A percentile compares a stretch with the other conserved stretches of the same genome.
These are phyloP conservation scores for Cyclophora albipunctata DNA, from an alignment of 2,888 invertebrate species.

Conservation along the genomic window DNA sequence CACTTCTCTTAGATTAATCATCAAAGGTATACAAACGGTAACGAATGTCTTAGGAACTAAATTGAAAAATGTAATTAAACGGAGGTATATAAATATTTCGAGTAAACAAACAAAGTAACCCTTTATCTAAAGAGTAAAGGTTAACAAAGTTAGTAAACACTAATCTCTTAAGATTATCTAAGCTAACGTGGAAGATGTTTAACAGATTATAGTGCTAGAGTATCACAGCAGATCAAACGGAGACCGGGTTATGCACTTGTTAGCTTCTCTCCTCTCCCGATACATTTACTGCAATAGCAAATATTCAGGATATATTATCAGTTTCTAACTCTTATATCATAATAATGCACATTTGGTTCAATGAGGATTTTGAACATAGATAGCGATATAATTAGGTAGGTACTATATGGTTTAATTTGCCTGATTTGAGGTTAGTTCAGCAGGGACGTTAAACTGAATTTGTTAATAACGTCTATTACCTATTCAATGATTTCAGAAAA, in stretches of 20 bases:
- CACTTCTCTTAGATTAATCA: conserved; percentile 62
- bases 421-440: too few relatives aligned
- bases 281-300: too few relatives aligned
- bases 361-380: too few relatives aligned
- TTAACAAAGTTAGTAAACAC: conserved; percentile 66
- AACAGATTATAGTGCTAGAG: conserved; percentile 61
- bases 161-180: conserved; percentile 60
- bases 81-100: conserved; percentile 47
- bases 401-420: too few relatives aligned
- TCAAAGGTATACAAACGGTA: conserved; percentile 55
- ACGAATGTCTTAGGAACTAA: conserved; percentile 58
- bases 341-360: too few relatives aligned
- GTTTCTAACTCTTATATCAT: too few relatives aligned
- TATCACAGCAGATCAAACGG: conserved; percentile 69
- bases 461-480: too few relatives aligned
- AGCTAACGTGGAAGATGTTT: conserved; percentile 67
- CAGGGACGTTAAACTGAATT: too few relatives aligned
- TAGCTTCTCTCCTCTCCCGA: conserved; percentile 18
- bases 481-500: too few relatives aligned
- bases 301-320: too few relatives aligned
- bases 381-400: too few relatives aligned
- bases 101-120: conserved; percentile 58
- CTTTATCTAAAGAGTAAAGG: conserved; percentile 63
- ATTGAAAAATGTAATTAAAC: conserved; percentile 40
- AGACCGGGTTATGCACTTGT: conserved; percentile 45